Evolutionary conservation across 2,888 invertebrate genomes (phyloP).

Genomic region (Hoplodrina ambigua): DNA sequence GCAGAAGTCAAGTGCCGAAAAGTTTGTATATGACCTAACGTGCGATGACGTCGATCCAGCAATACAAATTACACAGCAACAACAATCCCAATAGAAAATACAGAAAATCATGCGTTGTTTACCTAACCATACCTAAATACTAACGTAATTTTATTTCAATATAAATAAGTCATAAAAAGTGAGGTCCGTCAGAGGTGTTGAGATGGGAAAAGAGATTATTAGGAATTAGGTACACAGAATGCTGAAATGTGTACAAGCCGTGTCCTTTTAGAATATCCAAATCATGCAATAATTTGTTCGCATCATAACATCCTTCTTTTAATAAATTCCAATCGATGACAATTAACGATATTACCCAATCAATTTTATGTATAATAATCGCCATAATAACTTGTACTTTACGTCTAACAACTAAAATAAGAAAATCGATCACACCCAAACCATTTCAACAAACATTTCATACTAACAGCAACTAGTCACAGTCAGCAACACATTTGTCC

Average conservation of each 20-base stretch:
- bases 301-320: slow-evolving; percentile 38
- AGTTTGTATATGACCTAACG: slow-evolving; percentile 22
- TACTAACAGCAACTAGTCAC: slow-evolving; percentile 33
- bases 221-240: slow-evolving; percentile 45
- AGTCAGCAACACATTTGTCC: slow-evolving; percentile 34
- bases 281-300: slow-evolving; percentile 53
- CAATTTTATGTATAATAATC: slow-evolving; percentile 49
- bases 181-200: slow-evolving; percentile 67
- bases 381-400: slow-evolving; percentile 68
- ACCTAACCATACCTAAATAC: slow-evolving; percentile 60
- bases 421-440: slow-evolving; percentile 51
- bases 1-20: slow-evolving; percentile 46
- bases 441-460: slow-evolving; percentile 30
- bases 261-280: slow-evolving; percentile 44
- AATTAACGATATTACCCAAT: slow-evolving; percentile 52
- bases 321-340: slow-evolving; percentile 48
- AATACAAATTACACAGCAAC: slow-evolving; percentile 39
- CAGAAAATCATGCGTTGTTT: slow-evolving; percentile 51
- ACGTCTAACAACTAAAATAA: slow-evolving; percentile 62
- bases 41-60: slow-evolving; percentile 13
- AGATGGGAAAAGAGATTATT: slow-evolving; percentile 60
- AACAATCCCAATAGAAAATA: slow-evolving; percentile 60
- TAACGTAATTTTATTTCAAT: slow-evolving; percentile 60
- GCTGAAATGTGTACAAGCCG: slow-evolving; percentile 44
- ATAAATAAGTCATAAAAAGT: slow-evolving; percentile 67